These are phyloP conservation scores for Cataglyphis rosenhaueri DNA, from an alignment of 2,888 invertebrate species.

Conservation along the genomic window DNA sequence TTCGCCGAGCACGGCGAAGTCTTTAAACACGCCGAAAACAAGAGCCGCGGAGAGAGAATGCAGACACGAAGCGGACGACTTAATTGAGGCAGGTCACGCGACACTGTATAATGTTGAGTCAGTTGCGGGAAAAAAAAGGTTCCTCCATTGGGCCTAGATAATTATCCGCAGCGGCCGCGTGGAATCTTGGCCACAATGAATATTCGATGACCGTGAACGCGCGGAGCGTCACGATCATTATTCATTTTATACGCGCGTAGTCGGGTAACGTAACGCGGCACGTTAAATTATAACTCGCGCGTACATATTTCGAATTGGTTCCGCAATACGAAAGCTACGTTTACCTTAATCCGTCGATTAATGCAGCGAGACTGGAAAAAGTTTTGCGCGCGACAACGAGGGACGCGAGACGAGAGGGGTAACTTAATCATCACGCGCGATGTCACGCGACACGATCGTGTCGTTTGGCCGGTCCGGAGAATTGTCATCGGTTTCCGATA, in stretches of 20 bases:
- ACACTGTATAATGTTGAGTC: slow-evolving; percentile 40
- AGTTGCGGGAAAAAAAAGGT: slow-evolving; percentile 34
- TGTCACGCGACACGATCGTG: slow-evolving; percentile 67
- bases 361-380: slow-evolving; percentile 26
- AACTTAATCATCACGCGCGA: slow-evolving; percentile 66
- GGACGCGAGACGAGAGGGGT: slow-evolving; percentile 22
- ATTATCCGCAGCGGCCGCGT: slow-evolving; percentile 37
- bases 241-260: slow-evolving; percentile 42
- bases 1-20: not conserved
- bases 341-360: slow-evolving; percentile 49
- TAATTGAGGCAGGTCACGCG: slow-evolving; percentile 51
- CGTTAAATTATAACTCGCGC: not conserved
- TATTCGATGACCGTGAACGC: slow-evolving; percentile 41
- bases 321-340: slow-evolving; percentile 19
- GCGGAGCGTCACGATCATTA: slow-evolving; percentile 39
- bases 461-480: slow-evolving; percentile 29
- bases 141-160: slow-evolving; percentile 21
- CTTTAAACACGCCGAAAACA: slow-evolving; percentile 39
- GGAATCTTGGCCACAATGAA: slow-evolving; percentile 45
- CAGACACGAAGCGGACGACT: slow-evolving; percentile 48
- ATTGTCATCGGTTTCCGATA: slow-evolving; percentile 72
- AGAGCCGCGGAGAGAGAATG: slow-evolving; percentile 22
- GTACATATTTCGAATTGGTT: slow-evolving; percentile 44
- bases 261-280: not conserved
- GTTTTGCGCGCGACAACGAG: not conserved